Conservation (phyloP, 2,113 vertebrate genomes). For the Accipiter cooperii region DNA sequence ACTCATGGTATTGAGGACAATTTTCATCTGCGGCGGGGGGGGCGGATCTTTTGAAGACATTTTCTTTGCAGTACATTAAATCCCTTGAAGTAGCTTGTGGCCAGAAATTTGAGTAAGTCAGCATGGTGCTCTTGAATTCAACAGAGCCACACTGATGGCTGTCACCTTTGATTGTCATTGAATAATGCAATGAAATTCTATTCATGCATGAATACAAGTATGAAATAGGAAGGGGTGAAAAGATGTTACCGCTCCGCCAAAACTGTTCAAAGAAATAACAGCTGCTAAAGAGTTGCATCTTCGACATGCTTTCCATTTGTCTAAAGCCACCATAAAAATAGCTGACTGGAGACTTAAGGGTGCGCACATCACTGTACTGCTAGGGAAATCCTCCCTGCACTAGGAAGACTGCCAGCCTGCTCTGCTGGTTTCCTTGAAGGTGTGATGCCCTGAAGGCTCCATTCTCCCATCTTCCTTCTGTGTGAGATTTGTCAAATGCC, state of each 20-base stretch:
- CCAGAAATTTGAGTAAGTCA: background rate
- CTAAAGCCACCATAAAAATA: background rate
- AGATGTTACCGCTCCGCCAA: background rate
- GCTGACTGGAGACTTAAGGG: background rate
- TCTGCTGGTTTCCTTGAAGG: background rate
- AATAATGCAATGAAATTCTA: background rate
- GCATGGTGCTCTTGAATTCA: background rate
- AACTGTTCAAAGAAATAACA: background rate
- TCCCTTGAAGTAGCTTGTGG: background rate
- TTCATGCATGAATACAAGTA: background rate
- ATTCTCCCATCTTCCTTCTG: background rate
- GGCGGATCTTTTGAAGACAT: background rate
- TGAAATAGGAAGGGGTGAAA: background rate
- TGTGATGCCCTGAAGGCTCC: background rate
- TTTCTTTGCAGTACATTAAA: background rate
- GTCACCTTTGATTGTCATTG: background rate
- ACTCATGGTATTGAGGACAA: slow-evolving; percentile 7
- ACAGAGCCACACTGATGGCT: background rate
- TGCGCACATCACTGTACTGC: background rate
- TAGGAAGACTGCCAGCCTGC: background rate
- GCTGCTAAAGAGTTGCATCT: background rate
- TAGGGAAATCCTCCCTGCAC: background rate
- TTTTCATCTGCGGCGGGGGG: background rate
- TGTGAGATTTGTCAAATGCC: background rate
- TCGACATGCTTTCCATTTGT: background rate